Conservation (phyloP, 2,888 invertebrate genomes). For the Limnephilus auricula region DNA sequence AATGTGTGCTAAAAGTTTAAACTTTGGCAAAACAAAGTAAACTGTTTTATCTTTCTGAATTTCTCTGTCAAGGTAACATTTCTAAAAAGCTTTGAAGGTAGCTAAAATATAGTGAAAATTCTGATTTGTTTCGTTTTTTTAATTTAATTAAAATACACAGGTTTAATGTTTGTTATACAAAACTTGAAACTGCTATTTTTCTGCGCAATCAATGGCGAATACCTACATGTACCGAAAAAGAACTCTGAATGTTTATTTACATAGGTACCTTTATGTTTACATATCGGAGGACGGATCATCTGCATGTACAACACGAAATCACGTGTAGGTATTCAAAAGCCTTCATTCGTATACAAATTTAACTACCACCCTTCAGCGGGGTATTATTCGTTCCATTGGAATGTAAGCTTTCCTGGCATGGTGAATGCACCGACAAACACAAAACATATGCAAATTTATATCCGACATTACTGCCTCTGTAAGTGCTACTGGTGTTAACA, state of each 20-base stretch:
- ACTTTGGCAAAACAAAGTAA: no score
- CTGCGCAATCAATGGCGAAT: neutral
- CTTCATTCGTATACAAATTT: slow-evolving; percentile 34
- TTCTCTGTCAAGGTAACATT: no score
- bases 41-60: no score
- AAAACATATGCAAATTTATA: slow-evolving; percentile 62
- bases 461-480: slow-evolving; percentile 25
- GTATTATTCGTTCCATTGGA: slow-evolving; percentile 35
- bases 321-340: slow-evolving; percentile 3
- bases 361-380: slow-evolving; percentile 15
- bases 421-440: slow-evolving; percentile 51
- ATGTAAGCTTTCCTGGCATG: slow-evolving; percentile 42
- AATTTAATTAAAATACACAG: no score
- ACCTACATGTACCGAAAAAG: neutral
- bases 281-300: slow-evolving; percentile 17
- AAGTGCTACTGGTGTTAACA: neutral
- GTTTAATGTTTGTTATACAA: no score
- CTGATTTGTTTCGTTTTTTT: no score
- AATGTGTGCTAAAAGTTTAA: no score
- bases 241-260: neutral
- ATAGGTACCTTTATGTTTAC: neutral
- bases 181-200: neutral
- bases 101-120: no score
- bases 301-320: slow-evolving; percentile 24
- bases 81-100: no score